Percentiles rank a stretch among this genome's conserved stretches.
Evolutionary conservation across 2,797 vertebrate genomes (phyloP).

Genomic region (Pterois miles): DNA sequence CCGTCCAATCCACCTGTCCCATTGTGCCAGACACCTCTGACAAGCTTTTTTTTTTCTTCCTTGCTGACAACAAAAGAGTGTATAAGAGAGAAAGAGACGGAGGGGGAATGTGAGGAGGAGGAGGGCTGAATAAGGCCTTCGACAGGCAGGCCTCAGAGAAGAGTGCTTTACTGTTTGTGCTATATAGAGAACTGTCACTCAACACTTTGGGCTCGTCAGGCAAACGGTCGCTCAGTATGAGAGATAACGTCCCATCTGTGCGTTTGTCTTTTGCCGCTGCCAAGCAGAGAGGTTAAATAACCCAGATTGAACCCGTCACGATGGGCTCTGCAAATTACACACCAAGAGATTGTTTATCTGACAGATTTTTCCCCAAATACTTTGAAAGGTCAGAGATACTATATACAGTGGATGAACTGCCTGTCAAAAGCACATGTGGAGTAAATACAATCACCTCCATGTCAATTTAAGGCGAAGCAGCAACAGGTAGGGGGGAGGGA

Average conservation of each 20-base stretch:
- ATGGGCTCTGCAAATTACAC: slow-evolving; percentile 20
- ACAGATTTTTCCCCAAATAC: slow-evolving; percentile 21
- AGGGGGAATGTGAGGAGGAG: slow-evolving; percentile 6
- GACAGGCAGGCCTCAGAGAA: slow-evolving; percentile 41
- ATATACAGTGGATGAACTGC: neutral
- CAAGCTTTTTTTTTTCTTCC: slow-evolving; percentile 38
- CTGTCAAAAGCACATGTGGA: slow-evolving; percentile 10
- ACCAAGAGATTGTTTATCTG: neutral
- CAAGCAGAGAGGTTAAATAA: slow-evolving; percentile 36
- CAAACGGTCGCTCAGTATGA: slow-evolving; percentile 3
- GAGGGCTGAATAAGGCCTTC: slow-evolving; percentile 38
- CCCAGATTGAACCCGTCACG: neutral
- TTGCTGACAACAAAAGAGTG: slow-evolving; percentile 52
- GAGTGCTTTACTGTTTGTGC: slow-evolving; percentile 30
- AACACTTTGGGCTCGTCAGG: slow-evolving; percentile 36
- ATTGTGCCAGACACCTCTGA: slow-evolving; percentile 67
- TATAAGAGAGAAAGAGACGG: slow-evolving; percentile 31
- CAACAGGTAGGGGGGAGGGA: neutral
- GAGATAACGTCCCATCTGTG: slow-evolving; percentile 15
- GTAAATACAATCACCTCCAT: neutral
- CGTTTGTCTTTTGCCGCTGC: slow-evolving; percentile 11
- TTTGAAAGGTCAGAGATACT: slow-evolving; percentile 4
- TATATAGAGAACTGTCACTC: slow-evolving; percentile 54
- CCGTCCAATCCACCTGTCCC: slow-evolving; percentile 72
- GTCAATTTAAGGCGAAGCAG: slow-evolving; percentile 10